Evolutionary conservation across 1,140 invertebrate species (phyloP), one percentile per base, ranked within the genome.

Genomic region (Brachionus asplanchnoidis): DNA sequence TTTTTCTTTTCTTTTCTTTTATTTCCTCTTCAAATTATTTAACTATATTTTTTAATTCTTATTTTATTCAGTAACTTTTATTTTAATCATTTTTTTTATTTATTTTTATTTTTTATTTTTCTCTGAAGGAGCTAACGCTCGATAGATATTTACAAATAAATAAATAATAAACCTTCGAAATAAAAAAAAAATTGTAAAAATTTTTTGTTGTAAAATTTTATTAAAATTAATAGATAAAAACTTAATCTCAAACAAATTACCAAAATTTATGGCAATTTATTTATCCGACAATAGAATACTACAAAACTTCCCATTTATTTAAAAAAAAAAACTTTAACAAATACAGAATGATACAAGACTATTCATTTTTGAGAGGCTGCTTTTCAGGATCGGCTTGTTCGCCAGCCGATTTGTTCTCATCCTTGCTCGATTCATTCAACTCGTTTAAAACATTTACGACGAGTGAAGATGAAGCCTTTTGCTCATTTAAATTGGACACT

Each of bases 381-480:
- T 77, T 77, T 9, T 77, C 73, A 14, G 73, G 73, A 28, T 77
- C 73, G 11, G 46, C 73, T 50, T 77, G 40, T 0, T 50, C 73
- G 28, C 12, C 40, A 0, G 23, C 40, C 36, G 50, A 1, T 5
- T 65, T 56, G 4, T 3, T 40, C 20, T 32, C 46, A 40, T 23
- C 46, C n/a, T 46, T 68, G 26, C 14, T 68, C n/a, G 14, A 53
- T 20, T 80, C 78, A 56, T 42, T 80, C 26, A 80, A 60, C 36
- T 82, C 79, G 53, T 82, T 82, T 82, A 82, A 65, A 65, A 82
- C 79, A 82, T 82, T 82, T 9, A 68, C 79, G n/a, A 82, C 53
- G 9, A 82, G 32, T 28, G 79, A 65, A 23, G 79, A 65, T 8
- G 79, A 65, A 1, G 79, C 17, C 8, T 20, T 46, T 65, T 68